Conservation (phyloP, 35 echinoderm and acorn worm genomes). For the Acanthaster planci region DNA sequence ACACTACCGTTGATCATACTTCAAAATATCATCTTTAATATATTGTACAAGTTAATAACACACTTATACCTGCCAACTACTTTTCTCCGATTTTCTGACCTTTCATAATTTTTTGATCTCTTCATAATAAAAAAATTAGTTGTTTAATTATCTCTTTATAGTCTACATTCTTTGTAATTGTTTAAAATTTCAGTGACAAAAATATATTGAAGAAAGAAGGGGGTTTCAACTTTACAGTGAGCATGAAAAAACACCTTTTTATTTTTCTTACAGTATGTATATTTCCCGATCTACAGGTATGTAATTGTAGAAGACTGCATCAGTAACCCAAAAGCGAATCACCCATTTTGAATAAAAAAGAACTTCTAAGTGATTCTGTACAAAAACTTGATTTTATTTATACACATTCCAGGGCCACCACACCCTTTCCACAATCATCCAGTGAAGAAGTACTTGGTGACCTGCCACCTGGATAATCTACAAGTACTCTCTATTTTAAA, state of each 20-base stretch:
- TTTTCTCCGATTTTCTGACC: background rate
- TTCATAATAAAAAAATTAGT: constrained; percentile 31
- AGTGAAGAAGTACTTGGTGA: background rate
- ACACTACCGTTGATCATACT: background rate
- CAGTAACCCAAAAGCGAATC: background rate
- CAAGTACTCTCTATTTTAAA: constrained; percentile 15
- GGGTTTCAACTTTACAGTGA: constrained; percentile 21
- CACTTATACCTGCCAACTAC: background rate
- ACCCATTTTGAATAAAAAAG: constrained; percentile 3
- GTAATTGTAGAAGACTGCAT: background rate
- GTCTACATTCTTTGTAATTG: constrained; percentile 21
- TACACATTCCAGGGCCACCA: constrained; percentile 20
- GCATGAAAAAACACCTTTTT: constrained; percentile 26
- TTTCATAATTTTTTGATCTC: constrained; percentile 11
- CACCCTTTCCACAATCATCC: background rate
- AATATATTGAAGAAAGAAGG: constrained; percentile 32
- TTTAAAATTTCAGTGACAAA: constrained; percentile 34
- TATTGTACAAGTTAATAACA: constrained; percentile 17
- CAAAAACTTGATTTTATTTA: constrained; percentile 10
- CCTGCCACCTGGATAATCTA: constrained; percentile 25
- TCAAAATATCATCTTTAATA: constrained; percentile 6
- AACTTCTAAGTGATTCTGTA: constrained; percentile 16
- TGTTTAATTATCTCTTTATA: background rate
- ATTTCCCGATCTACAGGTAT: constrained; percentile 5
- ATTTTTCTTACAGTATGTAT: constrained; percentile 15